These are phyloP conservation scores for Antechinus flavipes DNA, from an alignment of 2,113 vertebrate species.

Conservation along the genomic window DNA sequence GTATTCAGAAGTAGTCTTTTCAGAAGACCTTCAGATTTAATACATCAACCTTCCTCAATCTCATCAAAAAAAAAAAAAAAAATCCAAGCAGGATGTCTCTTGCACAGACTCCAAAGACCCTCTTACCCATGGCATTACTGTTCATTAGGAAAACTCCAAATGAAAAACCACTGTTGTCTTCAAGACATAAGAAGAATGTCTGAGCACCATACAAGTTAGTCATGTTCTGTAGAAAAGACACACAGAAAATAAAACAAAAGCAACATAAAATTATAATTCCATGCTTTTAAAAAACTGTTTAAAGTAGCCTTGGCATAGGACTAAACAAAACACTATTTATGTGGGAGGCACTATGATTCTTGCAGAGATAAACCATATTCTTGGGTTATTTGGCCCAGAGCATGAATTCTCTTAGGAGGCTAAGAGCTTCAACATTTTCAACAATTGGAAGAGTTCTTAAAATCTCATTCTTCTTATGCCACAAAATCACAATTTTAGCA, in stretches of 20 bases:
- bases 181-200: constrained; percentile 95
- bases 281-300: neutral
- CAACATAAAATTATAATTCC: neutral
- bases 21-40: neutral
- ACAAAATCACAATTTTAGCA: neutral
- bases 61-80: neutral
- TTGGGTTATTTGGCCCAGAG: neutral
- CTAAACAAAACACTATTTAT: neutral
- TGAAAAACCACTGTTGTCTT: constrained; percentile 90
- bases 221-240: constrained; percentile 82
- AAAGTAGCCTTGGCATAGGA: neutral
- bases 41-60: neutral
- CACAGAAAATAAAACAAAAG: neutral
- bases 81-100: neutral
- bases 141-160: constrained; percentile 97
- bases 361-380: neutral
- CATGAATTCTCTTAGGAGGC: neutral
- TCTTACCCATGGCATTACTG: constrained; percentile 97
- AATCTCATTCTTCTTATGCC: neutral
- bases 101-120: neutral
- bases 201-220: constrained; percentile 94
- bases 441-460: neutral
- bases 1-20: neutral
- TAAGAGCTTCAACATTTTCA: neutral
- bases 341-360: neutral